These are phyloP conservation scores for Ennomos erosarius DNA, from an alignment of 2,888 invertebrate genomes.

Conservation along the genomic window DNA sequence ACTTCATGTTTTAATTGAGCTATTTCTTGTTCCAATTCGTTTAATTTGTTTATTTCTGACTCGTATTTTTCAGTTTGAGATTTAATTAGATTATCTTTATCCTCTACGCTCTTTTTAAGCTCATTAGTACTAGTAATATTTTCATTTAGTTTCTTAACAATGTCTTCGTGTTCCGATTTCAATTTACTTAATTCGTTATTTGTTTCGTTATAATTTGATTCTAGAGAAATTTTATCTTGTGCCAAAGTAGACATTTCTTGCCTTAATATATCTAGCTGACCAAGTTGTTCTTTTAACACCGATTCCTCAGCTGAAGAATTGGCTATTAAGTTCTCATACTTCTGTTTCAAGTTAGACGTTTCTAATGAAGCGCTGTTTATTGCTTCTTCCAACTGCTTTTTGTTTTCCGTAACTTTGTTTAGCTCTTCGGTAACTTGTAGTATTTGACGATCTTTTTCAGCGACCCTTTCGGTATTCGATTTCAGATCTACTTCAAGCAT, in stretches of 20 bases:
- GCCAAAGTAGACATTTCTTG: conserved; percentile 62
- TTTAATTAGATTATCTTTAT: conserved; percentile 68
- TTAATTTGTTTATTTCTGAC: conserved; percentile 58
- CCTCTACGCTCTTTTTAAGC: conserved; percentile 60
- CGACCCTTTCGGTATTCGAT: conserved; percentile 73
- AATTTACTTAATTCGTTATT: conserved; percentile 58
- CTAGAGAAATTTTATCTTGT: conserved; percentile 68
- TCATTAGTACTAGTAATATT: conserved; percentile 51
- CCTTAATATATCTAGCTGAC: conserved; percentile 65
- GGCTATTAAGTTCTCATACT: conserved; percentile 71
- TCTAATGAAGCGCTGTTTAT: conserved; percentile 69
- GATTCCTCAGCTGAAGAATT: conserved; percentile 75
- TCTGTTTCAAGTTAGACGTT: conserved; percentile 68
- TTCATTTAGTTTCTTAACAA: conserved; percentile 60
- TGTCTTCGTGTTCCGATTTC: conserved; percentile 58
- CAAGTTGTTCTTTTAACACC: conserved; percentile 69
- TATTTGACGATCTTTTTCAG: conserved; percentile 80
- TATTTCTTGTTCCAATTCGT: conserved; percentile 62
- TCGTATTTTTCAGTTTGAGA: conserved; percentile 60
- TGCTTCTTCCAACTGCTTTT: conserved; percentile 78
- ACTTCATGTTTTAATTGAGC: conserved; percentile 59
- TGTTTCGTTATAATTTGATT: conserved; percentile 61
- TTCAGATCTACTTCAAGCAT: conserved; percentile 78
- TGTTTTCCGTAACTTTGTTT: conserved; percentile 68
- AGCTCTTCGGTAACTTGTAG: conserved; percentile 67